These are phyloP conservation scores for Dicycla oo DNA, from an alignment of 2,888 invertebrate species.

Conservation along the genomic window DNA sequence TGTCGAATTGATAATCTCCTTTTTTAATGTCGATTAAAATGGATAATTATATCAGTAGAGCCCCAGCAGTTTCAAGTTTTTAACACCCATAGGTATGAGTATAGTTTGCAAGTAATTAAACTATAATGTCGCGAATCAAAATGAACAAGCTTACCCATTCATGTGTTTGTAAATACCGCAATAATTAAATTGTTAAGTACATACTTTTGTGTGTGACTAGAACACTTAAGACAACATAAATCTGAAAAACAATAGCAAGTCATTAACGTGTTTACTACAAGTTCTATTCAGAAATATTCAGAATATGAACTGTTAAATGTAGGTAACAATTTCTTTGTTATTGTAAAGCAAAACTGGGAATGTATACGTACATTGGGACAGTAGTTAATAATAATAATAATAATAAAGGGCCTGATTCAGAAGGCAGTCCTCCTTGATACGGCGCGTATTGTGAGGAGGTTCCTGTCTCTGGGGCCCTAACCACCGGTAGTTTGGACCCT, in stretches of 20 bases:
- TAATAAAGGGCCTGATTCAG: too few relatives aligned
- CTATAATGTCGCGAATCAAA: background rate
- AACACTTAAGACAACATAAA: slow-evolving; percentile 42
- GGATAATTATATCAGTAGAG: too few relatives aligned
- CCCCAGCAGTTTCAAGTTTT: background rate
- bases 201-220: background rate
- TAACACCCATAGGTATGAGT: background rate
- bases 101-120: background rate
- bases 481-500: too few relatives aligned
- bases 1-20: too few relatives aligned
- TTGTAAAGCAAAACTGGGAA: background rate
- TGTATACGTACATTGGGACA: too few relatives aligned
- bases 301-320: background rate
- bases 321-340: background rate
- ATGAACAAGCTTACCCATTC: background rate
- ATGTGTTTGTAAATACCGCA: background rate
- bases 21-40: too few relatives aligned
- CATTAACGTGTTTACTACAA: slow-evolving; percentile 13
- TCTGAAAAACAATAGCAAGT: slow-evolving; percentile 26
- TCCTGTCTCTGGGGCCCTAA: too few relatives aligned
- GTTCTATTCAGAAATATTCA: slow-evolving; percentile 4
- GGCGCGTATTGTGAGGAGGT: too few relatives aligned
- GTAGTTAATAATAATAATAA: too few relatives aligned
- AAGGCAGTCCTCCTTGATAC: too few relatives aligned
- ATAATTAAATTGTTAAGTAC: slow-evolving; percentile 1